These are phyloP conservation scores for Deroptyus accipitrinus DNA, from an alignment of 2,113 vertebrate genomes.

Conservation along the genomic window DNA sequence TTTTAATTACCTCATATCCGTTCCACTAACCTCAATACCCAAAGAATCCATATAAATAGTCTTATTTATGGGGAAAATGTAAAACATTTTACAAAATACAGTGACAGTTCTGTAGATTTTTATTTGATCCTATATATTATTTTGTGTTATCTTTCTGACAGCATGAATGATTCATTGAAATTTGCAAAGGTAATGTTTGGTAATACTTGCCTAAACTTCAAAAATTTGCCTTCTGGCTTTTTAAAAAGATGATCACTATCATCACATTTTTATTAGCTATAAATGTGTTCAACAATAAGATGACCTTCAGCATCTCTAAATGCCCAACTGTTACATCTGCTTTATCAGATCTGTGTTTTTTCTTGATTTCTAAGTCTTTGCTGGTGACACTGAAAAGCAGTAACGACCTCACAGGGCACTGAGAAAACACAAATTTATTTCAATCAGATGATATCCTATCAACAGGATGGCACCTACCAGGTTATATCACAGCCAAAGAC, in stretches of 20 bases:
- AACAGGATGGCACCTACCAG: neutral
- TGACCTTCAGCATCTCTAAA: neutral
- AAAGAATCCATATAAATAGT: constrained; percentile 75
- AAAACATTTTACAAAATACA: constrained; percentile 65
- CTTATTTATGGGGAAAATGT: constrained; percentile 75
- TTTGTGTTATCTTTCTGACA: constrained; percentile 26
- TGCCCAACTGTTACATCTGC: neutral
- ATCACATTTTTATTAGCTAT: neutral
- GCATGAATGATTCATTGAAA: constrained; percentile 27
- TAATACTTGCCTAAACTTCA: constrained; percentile 19
- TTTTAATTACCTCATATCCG: constrained; percentile 80
- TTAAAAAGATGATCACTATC: neutral
- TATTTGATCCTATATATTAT: constrained; percentile 62
- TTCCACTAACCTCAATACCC: constrained; percentile 68
- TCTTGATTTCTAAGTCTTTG: neutral
- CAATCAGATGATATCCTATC: neutral
- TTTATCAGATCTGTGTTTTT: neutral
- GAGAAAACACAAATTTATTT: neutral
- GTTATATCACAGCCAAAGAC: neutral
- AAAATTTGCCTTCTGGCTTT: neutral
- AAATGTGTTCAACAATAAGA: neutral
- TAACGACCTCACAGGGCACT: neutral
- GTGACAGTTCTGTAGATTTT: constrained; percentile 62
- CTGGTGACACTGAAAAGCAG: neutral
- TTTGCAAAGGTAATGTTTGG: constrained; percentile 8